These are phyloP conservation scores for Microcebus lehilahytsara DNA, from an alignment of 2,113 vertebrate genomes.

Conservation along the genomic window DNA sequence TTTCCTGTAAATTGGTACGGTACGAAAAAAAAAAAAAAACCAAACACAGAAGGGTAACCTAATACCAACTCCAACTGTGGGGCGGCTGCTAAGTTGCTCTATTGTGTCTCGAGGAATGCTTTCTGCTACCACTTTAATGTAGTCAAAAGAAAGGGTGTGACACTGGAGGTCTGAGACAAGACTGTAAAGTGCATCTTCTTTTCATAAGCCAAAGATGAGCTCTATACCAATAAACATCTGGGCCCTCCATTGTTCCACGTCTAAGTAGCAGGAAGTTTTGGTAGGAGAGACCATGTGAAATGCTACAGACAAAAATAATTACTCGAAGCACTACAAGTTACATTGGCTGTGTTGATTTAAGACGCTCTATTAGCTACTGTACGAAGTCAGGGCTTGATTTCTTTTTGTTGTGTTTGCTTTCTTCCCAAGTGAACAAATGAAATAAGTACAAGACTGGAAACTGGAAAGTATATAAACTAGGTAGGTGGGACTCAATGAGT, in stretches of 20 bases:
- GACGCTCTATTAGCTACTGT: constrained; percentile 63
- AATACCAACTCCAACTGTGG: constrained; percentile 57
- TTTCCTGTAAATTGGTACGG: constrained; percentile 80
- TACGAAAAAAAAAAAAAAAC: background rate
- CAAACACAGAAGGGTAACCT: constrained; percentile 72
- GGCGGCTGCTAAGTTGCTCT: constrained; percentile 58
- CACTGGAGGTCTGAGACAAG: constrained; percentile 56
- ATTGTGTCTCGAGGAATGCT: constrained; percentile 77
- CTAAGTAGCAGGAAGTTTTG: constrained; percentile 41
- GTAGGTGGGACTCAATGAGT: constrained; percentile 40
- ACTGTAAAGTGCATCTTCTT: constrained; percentile 70
- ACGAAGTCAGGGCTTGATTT: constrained; percentile 59
- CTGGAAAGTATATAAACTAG: background rate
- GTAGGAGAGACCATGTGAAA: constrained; percentile 48
- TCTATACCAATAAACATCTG: constrained; percentile 62
- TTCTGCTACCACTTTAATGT: constrained; percentile 68
- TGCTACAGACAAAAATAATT: constrained; percentile 67
- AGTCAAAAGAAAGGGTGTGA: constrained; percentile 77
- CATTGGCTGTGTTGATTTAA: constrained; percentile 69
- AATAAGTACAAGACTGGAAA: constrained; percentile 48
- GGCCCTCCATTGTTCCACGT: constrained; percentile 6
- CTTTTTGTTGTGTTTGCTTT: constrained; percentile 70
- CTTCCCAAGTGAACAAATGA: constrained; percentile 73
- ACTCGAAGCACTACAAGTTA: constrained; percentile 70
- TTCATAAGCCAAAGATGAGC: constrained; percentile 73